Conservation (phyloP, 2,797 vertebrate genomes). For the Anguilla marmorata region DNA sequence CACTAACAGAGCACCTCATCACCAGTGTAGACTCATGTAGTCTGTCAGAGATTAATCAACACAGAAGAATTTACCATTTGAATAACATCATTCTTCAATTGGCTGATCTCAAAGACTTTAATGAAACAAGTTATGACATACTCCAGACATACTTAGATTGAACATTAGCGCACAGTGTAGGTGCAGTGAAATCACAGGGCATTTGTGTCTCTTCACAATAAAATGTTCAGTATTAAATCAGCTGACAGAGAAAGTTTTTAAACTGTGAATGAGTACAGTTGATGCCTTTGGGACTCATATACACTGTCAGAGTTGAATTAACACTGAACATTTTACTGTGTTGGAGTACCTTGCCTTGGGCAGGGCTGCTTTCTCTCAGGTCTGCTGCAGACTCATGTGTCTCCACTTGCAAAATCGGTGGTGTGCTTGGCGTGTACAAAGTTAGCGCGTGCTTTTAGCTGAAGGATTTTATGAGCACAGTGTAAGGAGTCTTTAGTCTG, state of each 20-base stretch:
- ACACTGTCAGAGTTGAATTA: background rate
- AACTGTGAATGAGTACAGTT: background rate
- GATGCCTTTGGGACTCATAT: background rate
- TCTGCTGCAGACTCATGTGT: background rate
- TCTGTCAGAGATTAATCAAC: background rate
- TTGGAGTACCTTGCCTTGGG: slow-evolving; percentile 19
- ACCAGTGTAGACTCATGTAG: background rate
- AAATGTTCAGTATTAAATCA: background rate
- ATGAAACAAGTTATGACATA: background rate
- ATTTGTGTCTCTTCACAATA: background rate
- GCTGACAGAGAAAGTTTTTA: background rate
- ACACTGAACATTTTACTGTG: background rate
- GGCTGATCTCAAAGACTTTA: background rate
- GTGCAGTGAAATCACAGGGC: background rate
- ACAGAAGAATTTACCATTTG: background rate
- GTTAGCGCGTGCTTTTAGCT: slow-evolving; percentile 49
- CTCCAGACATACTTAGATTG: background rate
- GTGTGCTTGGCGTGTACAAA: slow-evolving; percentile 39
- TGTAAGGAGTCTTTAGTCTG: slow-evolving; percentile 44
- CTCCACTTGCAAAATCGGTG: slow-evolving; percentile 36
- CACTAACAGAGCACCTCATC: background rate
- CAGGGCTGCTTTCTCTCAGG: slow-evolving; percentile 29
- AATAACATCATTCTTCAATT: background rate
- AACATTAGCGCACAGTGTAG: background rate
- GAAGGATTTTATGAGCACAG: slow-evolving; percentile 46